phyloP scores from a whole-genome alignment of 1,140 invertebrate genomes.

The Nymphalis io region DNA sequence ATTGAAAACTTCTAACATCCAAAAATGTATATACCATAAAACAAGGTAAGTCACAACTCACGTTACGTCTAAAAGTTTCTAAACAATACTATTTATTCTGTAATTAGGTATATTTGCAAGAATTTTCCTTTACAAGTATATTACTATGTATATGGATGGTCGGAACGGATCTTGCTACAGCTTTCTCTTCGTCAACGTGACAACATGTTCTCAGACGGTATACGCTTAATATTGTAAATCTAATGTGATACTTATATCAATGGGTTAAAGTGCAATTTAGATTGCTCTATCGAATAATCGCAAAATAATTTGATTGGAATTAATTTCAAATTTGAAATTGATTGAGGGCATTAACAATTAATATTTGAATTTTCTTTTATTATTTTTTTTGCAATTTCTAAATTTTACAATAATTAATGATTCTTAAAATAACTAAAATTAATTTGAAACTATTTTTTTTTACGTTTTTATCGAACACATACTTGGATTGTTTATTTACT shows the following conservation, averaged over 20 bases:
- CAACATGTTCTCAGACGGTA: conserved; percentile 24
- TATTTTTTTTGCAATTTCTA: not conserved
- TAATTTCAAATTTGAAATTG: not conserved
- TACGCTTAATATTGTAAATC: not conserved
- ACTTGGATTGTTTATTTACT: no score
- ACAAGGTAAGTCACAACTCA: not conserved
- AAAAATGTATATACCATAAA: no score
- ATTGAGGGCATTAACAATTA: no score
- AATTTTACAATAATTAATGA: no score
- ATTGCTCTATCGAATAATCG: not conserved
- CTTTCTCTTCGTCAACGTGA: conserved; percentile 38
- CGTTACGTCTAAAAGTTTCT: not conserved
- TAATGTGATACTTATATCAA: conserved; percentile 8
- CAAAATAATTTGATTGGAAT: conserved; percentile 1
- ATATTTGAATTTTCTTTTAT: not conserved
- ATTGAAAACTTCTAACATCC: not conserved
- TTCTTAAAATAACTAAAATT: no score
- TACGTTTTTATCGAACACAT: no score
- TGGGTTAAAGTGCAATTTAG: conserved; percentile 17
- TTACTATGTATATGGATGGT: conserved; percentile 23
- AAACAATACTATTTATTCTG: not conserved
- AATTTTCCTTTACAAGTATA: conserved; percentile 36
- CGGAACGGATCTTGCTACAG: conserved; percentile 33
- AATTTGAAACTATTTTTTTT: no score
- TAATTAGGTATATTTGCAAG: conserved; percentile 9